These are phyloP conservation scores for Caerostris darwini DNA, from an alignment of 1,140 invertebrate genomes.

Conservation along the genomic window DNA sequence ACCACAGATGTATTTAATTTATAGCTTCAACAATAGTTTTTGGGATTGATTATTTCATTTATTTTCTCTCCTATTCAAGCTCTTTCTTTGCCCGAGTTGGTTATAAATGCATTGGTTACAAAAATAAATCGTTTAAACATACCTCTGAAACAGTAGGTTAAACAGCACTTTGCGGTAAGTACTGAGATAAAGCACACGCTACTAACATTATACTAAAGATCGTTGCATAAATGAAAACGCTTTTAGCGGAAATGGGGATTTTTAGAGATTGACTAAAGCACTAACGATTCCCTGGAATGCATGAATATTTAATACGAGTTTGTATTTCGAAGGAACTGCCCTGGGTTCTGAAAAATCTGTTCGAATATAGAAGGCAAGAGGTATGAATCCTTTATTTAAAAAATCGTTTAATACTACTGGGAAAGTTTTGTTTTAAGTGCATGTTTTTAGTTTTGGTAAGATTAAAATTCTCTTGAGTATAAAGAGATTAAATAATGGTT, in stretches of 20 bases:
- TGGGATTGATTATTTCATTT: too few relatives aligned
- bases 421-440: too few relatives aligned
- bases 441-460: too few relatives aligned
- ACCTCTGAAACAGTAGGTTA: neutral
- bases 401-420: too few relatives aligned
- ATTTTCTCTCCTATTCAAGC: neutral
- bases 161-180: neutral
- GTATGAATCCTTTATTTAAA: too few relatives aligned
- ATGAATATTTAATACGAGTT: neutral
- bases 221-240: conserved; percentile 20
- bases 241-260: conserved; percentile 1
- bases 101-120: neutral
- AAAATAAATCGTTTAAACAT: neutral
- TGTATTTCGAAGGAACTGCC: neutral
- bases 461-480: too few relatives aligned
- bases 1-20: too few relatives aligned
- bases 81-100: neutral
- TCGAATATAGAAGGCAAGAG: neutral
- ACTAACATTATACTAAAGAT: neutral
- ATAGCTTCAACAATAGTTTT: too few relatives aligned
- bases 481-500: too few relatives aligned
- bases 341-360: neutral
- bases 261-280: neutral
- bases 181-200: neutral
- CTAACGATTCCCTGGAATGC: neutral